Evolutionary conservation across 2,888 invertebrate species (phyloP), one percentile per base, ranked within the genome.

Genomic region (Drosophila fungiperda): DNA sequence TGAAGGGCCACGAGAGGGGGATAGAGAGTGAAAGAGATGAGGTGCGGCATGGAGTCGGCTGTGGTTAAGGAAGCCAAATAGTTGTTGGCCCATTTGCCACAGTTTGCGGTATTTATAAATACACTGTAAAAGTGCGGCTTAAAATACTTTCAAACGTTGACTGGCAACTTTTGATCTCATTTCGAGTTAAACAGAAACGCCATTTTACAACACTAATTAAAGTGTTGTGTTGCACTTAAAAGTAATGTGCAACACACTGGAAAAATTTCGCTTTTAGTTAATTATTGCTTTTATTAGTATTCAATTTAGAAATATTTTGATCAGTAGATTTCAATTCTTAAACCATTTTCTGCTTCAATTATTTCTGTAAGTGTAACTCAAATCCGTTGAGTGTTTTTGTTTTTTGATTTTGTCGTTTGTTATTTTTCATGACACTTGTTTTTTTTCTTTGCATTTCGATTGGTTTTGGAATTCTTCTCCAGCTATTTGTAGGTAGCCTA

Each of bases 81-180:
- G 85, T 89, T 87, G 82, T 84, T 83, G 75, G 75, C 87, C 84
- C 87, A 85, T 84, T 84, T 84, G 80, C 85, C 80, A 82, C 73
- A 82, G 59, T 68, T 78, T 89, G 76, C 60, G 71, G 74, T 67
- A 74, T 77, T 78, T 80, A 54, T 70, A 78, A 61, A 72, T 78
- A 80, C 81, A 40, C 81, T 68, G 23, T n/a, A n/a, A 42, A 33
- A 36, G 57, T 42, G 17, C 9, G 23, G 50, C 55, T 48, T 40
- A 38, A 35, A 35, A 26, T 26, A 54, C 48, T 38, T 60, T 57
- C 17, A 32, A 45, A 45, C 8, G 45, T 45, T 45, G 26, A 12
- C 3, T 29, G 26, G n/a, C n/a, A 29, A 17, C 12, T 49, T 45
- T 60, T 49, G 49, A 58, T 29, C 29, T 57, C 38, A 20, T 26